A percentile compares a stretch with the other conserved stretches of the same genome.
Evolutionary conservation across 2,113 vertebrate genomes (phyloP).

Genomic region (Lichenostomus cassidix): DNA sequence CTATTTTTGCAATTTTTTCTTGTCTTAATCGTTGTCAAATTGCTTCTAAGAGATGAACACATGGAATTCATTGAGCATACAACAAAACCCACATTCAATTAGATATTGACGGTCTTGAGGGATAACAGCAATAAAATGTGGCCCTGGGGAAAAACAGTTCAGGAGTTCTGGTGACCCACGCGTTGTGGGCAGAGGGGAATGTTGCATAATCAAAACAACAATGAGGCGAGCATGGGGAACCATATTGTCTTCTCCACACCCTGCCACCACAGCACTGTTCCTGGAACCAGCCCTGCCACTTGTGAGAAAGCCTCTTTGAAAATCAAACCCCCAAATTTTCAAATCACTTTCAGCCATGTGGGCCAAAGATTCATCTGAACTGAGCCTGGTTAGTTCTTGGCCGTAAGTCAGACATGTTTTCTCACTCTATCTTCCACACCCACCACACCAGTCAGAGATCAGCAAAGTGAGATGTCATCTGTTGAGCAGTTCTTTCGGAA

Average conservation of each 20-base stretch:
- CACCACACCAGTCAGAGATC: not conserved
- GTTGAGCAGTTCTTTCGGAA: not conserved
- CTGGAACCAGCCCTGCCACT: not conserved
- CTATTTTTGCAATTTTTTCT: constrained; percentile 12
- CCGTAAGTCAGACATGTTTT: rapidly evolving
- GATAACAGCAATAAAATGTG: constrained; percentile 20
- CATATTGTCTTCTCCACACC: constrained; percentile 4
- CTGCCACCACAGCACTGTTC: not conserved
- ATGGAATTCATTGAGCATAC: constrained; percentile 35
- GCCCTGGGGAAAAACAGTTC: constrained; percentile 16
- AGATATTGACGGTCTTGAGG: constrained; percentile 36
- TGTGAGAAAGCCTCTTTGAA: constrained; percentile 9
- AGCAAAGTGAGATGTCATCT: not conserved
- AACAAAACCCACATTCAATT: constrained; percentile 45
- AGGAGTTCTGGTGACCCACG: not conserved
- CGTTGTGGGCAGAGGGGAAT: not conserved
- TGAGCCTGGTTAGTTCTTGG: not conserved
- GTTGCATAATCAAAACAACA: constrained; percentile 53
- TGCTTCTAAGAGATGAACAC: constrained; percentile 28
- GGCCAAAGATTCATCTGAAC: not conserved
- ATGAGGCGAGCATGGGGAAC: not conserved
- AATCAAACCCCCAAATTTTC: not conserved
- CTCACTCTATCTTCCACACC: not conserved
- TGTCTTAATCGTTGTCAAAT: constrained; percentile 15
- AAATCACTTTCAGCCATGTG: not conserved